Percentiles rank a stretch among this genome's conserved stretches.
Conservation (phyloP, 1,140 invertebrate genomes). For the Plectrocnemia conspersa region DNA sequence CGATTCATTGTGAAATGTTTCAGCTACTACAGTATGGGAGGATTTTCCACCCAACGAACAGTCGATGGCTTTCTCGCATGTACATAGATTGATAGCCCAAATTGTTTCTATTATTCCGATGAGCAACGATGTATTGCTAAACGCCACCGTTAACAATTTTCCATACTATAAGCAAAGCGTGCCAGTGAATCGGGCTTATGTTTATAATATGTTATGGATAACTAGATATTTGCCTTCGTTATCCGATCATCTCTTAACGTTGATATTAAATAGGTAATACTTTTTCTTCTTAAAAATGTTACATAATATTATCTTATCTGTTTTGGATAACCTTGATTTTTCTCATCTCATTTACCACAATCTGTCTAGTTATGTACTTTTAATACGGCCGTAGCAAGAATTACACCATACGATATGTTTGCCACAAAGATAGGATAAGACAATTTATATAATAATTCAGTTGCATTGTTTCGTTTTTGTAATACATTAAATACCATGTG, state of each 20-base stretch:
- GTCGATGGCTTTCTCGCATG: conserved; percentile 43
- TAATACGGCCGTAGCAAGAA: too few species aligned
- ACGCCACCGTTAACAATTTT: conserved; percentile 45
- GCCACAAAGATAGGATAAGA: too few species aligned
- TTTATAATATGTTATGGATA: conserved; percentile 50
- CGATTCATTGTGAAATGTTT: too few species aligned
- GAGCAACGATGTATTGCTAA: conserved; percentile 46
- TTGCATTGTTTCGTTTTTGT: background rate
- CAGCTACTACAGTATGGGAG: conserved; percentile 45
- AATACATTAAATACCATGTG: too few species aligned
- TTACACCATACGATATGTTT: too few species aligned
- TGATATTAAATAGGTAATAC: conserved; percentile 43
- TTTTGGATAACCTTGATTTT: too few species aligned
- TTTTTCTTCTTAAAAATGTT: too few species aligned
- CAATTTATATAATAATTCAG: background rate
- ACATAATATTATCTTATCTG: background rate
- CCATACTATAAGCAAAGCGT: conserved; percentile 48
- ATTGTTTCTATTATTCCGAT: conserved; percentile 50
- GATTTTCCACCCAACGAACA: conserved; percentile 39
- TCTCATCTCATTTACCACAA: too few species aligned
- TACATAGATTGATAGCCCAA: conserved; percentile 47
- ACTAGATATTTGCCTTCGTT: conserved; percentile 48
- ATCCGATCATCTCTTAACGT: conserved; percentile 44
- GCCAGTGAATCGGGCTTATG: conserved; percentile 43
- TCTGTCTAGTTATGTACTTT: too few species aligned